phyloP scores from a whole-genome alignment of 2,113 vertebrate species.

The Pardalotus punctatus region DNA sequence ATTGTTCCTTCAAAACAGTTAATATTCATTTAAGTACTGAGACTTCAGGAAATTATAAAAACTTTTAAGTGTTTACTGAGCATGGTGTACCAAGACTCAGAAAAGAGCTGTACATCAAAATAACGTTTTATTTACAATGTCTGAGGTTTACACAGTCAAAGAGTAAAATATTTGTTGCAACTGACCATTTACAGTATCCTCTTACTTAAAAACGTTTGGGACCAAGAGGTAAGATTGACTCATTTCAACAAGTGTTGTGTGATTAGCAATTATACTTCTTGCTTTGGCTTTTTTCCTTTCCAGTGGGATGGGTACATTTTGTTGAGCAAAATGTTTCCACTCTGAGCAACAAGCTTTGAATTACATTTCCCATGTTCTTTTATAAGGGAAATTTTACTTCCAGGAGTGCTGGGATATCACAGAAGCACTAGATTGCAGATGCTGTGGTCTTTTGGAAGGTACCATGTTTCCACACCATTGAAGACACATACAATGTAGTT shows the following conservation, averaged over 20 bases:
- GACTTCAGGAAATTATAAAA: neutral
- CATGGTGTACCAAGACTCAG: neutral
- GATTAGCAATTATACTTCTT: neutral
- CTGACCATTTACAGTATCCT: neutral
- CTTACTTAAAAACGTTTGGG: neutral
- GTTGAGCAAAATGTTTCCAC: neutral
- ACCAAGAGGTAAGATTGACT: neutral
- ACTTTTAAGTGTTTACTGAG: neutral
- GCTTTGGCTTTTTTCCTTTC: neutral
- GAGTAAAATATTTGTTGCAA: neutral
- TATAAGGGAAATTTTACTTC: neutral
- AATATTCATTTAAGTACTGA: neutral
- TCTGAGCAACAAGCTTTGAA: neutral
- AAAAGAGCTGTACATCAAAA: neutral
- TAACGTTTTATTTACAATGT: neutral
- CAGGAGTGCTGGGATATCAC: neutral
- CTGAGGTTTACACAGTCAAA: neutral
- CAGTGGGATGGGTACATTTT: neutral
- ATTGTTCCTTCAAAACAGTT: neutral
- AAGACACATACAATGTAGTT: neutral
- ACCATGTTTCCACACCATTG: neutral
- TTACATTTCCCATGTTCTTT: neutral
- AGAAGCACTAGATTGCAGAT: neutral
- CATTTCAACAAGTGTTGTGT: neutral
- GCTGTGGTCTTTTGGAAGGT: neutral